Base-by-base conservation (phyloP, 2,888 invertebrate genomes). In the Syrista parreyssii region DNA sequence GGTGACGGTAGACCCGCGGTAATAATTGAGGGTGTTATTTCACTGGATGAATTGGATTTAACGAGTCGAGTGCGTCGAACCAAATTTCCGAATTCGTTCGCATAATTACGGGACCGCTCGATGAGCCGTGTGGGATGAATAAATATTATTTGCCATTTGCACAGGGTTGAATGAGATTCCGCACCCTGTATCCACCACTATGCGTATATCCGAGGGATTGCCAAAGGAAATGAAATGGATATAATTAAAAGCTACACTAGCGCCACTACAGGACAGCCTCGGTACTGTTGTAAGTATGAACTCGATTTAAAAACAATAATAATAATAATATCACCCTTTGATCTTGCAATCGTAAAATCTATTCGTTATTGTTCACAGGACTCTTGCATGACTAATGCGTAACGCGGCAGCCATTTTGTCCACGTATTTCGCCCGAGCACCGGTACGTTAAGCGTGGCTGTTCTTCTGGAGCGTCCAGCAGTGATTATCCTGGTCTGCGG, bases 1-100 rank as follows among this genome's bases (percentile, higher is more conserved):
- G 55, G 9, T 55, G 55, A 9, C 23, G 23, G 55, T 55, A 55
- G 55, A 55, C 15, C 23, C 23, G 55, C 6, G 55, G 23, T 23
- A 84, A 84, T 85, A 85, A 85, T 85, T 82, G 84, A 80, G 81
- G 79, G 81, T 77, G 80, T 85, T 81, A 82, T 86, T 84, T 86
- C 82, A 79, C 68, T 79, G 79, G 78, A 78, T 83, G 81, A 84
- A 85, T 85, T 84, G 82, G 82, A 85, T 82, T 81, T 82, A 84
- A 85, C 84, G 84, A 84, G 81, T 85, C 78, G 80, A 31, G 12
- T 33, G 71, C 71, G 71, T 31, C 4, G 31, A 71, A 71, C 31
- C 71, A 71, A 71, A 71, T 71, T 31, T 71, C 32, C 71, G 71
- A 71, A 30, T 71, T 71, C 71, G 33, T 71, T 71, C 71, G 71